phyloP scores from a whole-genome alignment of 2,113 vertebrate species.

The Oryctolagus cuniculus region mOryCun1.1 NC_091436.1:26692001-26692500 shows the following conservation, averaged over 20 bases:
- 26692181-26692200: background rate
- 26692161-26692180: background rate
- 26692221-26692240: background rate
- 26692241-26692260: background rate
- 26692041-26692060: background rate
- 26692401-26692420: no score
- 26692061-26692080: background rate
- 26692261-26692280: no score
- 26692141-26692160: background rate
- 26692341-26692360: background rate
- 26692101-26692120: background rate
- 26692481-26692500: no score
- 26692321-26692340: background rate
- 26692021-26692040: background rate
- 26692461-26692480: no score
- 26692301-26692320: background rate
- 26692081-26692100: background rate
- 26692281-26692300: background rate
- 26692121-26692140: background rate
- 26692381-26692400: background rate
- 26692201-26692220: background rate
- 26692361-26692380: background rate
- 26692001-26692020: background rate
- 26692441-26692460: no score
- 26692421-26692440: no score